Conservation (phyloP, 2,888 invertebrate species). For the Synanthedon andrenaeformis region DNA sequence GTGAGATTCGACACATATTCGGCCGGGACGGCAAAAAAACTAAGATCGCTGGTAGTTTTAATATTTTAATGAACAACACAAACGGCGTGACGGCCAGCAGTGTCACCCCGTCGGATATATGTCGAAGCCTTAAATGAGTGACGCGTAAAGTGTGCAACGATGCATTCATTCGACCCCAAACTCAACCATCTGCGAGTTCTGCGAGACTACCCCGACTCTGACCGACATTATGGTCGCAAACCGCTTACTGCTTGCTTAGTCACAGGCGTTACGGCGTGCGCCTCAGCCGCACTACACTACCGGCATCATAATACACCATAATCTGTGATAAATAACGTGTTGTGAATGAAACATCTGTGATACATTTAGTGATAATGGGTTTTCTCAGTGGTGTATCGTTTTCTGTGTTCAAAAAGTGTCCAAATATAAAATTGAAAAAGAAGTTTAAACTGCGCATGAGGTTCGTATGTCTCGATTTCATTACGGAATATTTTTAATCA, state of each 20-base stretch:
- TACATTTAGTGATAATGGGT: constrained; percentile 9
- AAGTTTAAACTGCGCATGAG: constrained; percentile 27
- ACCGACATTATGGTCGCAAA: neutral
- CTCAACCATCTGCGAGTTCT: neutral
- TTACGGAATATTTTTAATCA: too few species aligned
- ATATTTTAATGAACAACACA: too few species aligned
- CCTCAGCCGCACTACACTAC: constrained; percentile 27
- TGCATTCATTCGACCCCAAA: neutral
- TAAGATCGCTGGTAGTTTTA: too few species aligned
- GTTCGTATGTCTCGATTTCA: constrained; percentile 21
- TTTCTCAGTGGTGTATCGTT: constrained; percentile 42
- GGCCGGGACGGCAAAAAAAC: too few species aligned
- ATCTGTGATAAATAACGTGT: constrained; percentile 24
- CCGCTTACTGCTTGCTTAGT: constrained; percentile 32
- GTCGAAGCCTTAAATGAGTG: constrained; percentile 3
- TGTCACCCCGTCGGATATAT: too few species aligned
- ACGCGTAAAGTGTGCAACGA: constrained; percentile 25
- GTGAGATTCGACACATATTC: too few species aligned
- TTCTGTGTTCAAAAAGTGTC: constrained; percentile 57
- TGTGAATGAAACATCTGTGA: constrained; percentile 9
- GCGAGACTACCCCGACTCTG: neutral
- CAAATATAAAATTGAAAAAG: constrained; percentile 41
- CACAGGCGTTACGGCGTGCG: constrained; percentile 45
- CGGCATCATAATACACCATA: neutral
- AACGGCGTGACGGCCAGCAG: too few species aligned